A percentile compares a stretch with the other conserved stretches of the same genome.
Conservation (phyloP, 2,113 vertebrate genomes). For the Prionailurus viverrinus region DNA sequence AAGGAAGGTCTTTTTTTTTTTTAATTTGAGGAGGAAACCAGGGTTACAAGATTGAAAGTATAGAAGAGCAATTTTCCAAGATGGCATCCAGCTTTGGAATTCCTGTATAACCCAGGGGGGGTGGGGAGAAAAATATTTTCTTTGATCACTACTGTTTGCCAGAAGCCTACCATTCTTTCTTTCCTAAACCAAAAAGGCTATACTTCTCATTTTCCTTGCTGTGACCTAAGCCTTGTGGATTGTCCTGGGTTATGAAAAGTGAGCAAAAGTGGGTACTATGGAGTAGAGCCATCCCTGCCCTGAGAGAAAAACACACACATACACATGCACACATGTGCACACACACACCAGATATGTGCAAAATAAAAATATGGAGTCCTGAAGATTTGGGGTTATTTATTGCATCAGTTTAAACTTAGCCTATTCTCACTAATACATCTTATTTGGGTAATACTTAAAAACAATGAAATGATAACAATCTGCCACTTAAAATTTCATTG, state of each 20-base stretch:
- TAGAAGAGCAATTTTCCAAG: conserved; percentile 12
- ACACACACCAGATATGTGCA: not conserved
- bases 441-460: not conserved
- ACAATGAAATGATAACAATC: not conserved
- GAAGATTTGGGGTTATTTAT: not conserved
- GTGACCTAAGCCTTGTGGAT: not conserved
- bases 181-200: not conserved
- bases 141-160: not conserved
- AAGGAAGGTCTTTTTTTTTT: not conserved
- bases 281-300: not conserved
- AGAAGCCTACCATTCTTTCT: not conserved
- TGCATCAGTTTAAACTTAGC: not conserved
- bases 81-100: conserved; percentile 11
- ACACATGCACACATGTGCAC: too few relatives aligned
- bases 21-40: conserved; percentile 22
- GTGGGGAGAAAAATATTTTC: not conserved
- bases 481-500: conserved; percentile 30
- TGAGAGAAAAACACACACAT: not conserved
- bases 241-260: not conserved
- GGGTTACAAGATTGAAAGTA: not conserved
- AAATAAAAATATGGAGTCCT: not conserved
- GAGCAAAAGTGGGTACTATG: not conserved
- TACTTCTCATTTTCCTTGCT: not conserved
- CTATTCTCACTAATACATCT: not conserved
- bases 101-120: not conserved